phyloP scores from a whole-genome alignment of 2,888 invertebrate genomes.

The Arrhopalites spinosus region DNA sequence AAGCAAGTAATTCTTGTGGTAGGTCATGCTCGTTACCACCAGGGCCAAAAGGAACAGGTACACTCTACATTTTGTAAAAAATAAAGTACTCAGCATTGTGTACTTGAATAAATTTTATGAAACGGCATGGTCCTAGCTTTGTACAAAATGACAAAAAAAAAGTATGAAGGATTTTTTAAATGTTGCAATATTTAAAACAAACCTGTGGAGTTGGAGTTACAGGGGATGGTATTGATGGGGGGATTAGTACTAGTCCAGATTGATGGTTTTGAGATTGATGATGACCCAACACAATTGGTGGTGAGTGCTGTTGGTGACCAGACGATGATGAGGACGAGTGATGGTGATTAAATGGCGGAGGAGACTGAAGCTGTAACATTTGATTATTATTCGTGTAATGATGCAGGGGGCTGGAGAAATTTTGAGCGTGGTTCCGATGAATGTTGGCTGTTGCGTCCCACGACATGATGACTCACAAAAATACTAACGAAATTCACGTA shows the following conservation, averaged over 20 bases:
- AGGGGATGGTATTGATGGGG: slow-evolving; percentile 6
- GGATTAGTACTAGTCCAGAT: slow-evolving; percentile 1
- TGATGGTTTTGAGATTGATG: slow-evolving; percentile 1
- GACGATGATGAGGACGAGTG: slow-evolving; percentile 6
- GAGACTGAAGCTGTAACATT: background rate
- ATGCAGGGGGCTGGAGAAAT: no score
- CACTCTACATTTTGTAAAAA: slow-evolving; percentile 53
- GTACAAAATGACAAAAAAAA: slow-evolving; percentile 9
- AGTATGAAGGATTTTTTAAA: slow-evolving; percentile 29
- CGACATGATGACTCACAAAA: no score
- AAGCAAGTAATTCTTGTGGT: slow-evolving; percentile 73
- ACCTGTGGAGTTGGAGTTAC: slow-evolving; percentile 10
- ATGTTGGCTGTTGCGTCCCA: no score
- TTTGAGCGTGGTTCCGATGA: no score
- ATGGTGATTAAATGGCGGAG: slow-evolving; percentile 5
- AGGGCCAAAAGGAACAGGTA: slow-evolving; percentile 59
- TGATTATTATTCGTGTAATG: no score
- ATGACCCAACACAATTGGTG: no score
- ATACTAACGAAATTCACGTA: no score
- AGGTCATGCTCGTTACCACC: slow-evolving; percentile 61
- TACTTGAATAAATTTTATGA: background rate
- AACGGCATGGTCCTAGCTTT: background rate
- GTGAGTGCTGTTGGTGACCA: background rate
- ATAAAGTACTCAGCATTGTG: background rate
- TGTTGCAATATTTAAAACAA: no score